Percentiles rank a stretch among this genome's conserved stretches.
Evolutionary conservation across 2,113 vertebrate species (phyloP).

Genomic region (Perca fluviatilis): DNA sequence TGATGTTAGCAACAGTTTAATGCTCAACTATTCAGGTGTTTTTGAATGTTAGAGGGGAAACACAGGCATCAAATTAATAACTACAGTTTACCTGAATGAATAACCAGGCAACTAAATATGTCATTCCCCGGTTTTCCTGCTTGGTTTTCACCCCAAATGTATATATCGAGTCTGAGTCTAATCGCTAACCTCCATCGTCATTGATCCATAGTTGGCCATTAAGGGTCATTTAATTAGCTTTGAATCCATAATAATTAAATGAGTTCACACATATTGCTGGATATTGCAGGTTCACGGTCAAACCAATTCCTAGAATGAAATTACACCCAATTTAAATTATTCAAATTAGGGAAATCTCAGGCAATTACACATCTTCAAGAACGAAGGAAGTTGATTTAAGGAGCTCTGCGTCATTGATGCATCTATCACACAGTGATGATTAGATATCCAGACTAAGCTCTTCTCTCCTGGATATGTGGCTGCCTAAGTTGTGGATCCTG

Average conservation of each 20-base stretch:
- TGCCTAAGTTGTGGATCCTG: constrained; percentile 28
- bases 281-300: constrained; percentile 8
- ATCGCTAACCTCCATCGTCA: constrained; percentile 4
- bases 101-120: not conserved
- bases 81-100: not conserved
- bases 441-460: constrained; percentile 31
- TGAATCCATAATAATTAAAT: constrained; percentile 41
- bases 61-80: not conserved
- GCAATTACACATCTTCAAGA: constrained; percentile 29
- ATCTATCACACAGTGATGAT: not conserved
- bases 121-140: not conserved
- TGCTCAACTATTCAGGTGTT: not conserved
- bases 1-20: not conserved
- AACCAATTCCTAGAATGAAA: constrained; percentile 37
- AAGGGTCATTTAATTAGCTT: constrained; percentile 60
- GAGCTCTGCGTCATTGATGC: not conserved
- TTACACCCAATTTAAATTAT: constrained; percentile 54
- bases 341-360: constrained; percentile 49
- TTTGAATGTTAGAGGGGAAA: not conserved
- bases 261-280: not conserved
- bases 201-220: constrained; percentile 4
- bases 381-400: constrained; percentile 31
- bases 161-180: not conserved
- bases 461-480: not conserved
- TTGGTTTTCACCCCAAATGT: not conserved